Conservation (phyloP, 1,140 invertebrate species). For the Saxidomus purpurata region DNA sequence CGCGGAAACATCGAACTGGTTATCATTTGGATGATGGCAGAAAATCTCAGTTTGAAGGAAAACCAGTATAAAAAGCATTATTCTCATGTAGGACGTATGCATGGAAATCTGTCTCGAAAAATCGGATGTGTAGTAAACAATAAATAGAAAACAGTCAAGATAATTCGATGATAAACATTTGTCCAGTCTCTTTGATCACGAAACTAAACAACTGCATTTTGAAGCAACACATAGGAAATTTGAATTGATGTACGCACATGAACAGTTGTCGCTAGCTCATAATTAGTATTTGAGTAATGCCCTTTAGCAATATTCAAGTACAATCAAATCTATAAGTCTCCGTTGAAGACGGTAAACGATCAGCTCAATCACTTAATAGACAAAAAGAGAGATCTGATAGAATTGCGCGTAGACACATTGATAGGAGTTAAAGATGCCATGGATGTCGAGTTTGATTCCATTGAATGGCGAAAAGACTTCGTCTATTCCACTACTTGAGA, state of each 20-base stretch:
- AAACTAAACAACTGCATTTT: conserved; percentile 27
- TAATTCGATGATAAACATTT: conserved; percentile 16
- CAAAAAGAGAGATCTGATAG: conserved; percentile 23
- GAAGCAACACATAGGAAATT: conserved; percentile 11
- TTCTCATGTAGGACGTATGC: too few species aligned
- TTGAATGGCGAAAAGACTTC: not conserved
- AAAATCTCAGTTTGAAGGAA: not conserved
- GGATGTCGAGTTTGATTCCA: conserved; percentile 1
- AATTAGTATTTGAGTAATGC: not conserved
- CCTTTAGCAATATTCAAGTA: conserved; percentile 8
- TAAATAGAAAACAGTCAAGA: conserved; percentile 4
- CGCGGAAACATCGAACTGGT: not conserved
- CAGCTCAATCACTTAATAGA: conserved; percentile 4
- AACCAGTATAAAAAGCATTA: too few species aligned
- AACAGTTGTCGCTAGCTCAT: conserved; percentile 17
- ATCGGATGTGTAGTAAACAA: not conserved
- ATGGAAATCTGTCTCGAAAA: too few species aligned
- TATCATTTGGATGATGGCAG: not conserved
- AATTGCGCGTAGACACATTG: not conserved
- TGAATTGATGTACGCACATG: not conserved
- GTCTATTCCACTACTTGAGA: not conserved
- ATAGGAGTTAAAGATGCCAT: conserved; percentile 3
- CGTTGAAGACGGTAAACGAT: not conserved
- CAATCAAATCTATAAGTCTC: conserved; percentile 15
- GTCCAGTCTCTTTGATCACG: conserved; percentile 1